These are phyloP conservation scores for Gambusia affinis DNA, from an alignment of 2,113 vertebrate species.

Conservation along the genomic window DNA sequence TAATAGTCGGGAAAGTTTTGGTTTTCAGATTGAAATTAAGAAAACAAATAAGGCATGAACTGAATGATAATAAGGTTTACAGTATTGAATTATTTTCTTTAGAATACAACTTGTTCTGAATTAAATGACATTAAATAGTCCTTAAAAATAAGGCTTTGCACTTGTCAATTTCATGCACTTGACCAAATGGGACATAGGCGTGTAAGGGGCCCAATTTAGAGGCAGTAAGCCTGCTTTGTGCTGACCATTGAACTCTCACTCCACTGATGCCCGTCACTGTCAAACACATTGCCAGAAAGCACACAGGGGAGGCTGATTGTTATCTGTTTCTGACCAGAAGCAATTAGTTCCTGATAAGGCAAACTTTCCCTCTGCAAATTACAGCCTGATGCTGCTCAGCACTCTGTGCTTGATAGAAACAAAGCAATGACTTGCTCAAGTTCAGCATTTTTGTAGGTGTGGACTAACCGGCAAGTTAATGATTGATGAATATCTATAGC, in stretches of 20 bases:
- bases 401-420: constrained; percentile 1
- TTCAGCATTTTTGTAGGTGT: not conserved
- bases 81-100: not conserved
- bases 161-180: constrained; percentile 64
- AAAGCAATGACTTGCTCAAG: not conserved
- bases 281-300: constrained; percentile 31
- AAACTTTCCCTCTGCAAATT: constrained; percentile 6
- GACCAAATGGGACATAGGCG: constrained; percentile 38
- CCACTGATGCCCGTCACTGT: constrained; percentile 49
- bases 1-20: not conserved
- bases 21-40: not conserved
- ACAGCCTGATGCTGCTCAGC: constrained; percentile 2
- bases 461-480: not conserved
- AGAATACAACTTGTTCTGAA: constrained; percentile 10
- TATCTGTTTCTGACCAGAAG: constrained; percentile 34
- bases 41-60: not conserved
- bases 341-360: not conserved
- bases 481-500: not conserved
- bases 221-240: constrained; percentile 72
- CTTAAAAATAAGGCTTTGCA: constrained; percentile 48
- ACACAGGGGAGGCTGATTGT: not conserved
- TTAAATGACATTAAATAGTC: constrained; percentile 11
- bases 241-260: constrained; percentile 68
- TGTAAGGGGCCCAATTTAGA: constrained; percentile 59
- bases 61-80: not conserved